A percentile compares a stretch with the other conserved stretches of the same genome.
phyloP scores from a whole-genome alignment of 1,140 invertebrate species.

The Pogonomyrmex californicus region DNA sequence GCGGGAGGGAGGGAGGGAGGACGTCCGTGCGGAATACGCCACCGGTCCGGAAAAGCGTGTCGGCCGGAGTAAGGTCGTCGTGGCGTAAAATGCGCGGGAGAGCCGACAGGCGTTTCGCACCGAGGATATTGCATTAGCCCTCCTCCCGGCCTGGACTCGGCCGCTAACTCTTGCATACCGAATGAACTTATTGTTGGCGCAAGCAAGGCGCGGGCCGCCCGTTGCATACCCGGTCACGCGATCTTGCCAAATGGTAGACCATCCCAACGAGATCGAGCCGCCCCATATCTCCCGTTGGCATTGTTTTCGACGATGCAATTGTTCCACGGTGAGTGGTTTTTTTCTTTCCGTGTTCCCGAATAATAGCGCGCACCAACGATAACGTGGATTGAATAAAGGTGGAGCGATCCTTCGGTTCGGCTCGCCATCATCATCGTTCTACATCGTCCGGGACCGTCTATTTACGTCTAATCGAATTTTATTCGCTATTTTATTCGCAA shows the following conservation, averaged over 20 bases:
- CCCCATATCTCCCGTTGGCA: not conserved
- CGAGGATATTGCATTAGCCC: conserved; percentile 76
- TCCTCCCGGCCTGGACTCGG: conserved; percentile 52
- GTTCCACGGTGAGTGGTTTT: not conserved
- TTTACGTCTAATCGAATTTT: not conserved
- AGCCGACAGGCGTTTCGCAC: conserved; percentile 47
- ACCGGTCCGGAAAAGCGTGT: conserved; percentile 5
- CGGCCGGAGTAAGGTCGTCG: not conserved
- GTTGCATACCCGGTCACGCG: not conserved
- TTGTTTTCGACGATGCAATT: conserved; percentile 49
- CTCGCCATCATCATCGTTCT: conserved; percentile 4
- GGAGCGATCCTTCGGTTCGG: not conserved
- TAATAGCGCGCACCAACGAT: not conserved
- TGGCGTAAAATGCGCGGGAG: conserved; percentile 19
- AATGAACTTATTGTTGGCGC: conserved; percentile 74
- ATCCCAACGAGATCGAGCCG: not conserved
- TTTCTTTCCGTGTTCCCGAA: not conserved
- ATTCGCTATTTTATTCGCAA: not conserved
- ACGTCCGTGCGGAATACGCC: conserved; percentile 3
- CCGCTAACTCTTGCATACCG: conserved; percentile 76
- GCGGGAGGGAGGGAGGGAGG: not conserved
- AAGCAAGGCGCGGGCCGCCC: not conserved
- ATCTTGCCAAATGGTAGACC: conserved; percentile 17
- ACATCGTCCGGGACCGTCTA: not conserved
- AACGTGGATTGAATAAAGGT: not conserved